Conservation (phyloP, 2,113 vertebrate species). For the Shinisaurus crocodilurus region DNA sequence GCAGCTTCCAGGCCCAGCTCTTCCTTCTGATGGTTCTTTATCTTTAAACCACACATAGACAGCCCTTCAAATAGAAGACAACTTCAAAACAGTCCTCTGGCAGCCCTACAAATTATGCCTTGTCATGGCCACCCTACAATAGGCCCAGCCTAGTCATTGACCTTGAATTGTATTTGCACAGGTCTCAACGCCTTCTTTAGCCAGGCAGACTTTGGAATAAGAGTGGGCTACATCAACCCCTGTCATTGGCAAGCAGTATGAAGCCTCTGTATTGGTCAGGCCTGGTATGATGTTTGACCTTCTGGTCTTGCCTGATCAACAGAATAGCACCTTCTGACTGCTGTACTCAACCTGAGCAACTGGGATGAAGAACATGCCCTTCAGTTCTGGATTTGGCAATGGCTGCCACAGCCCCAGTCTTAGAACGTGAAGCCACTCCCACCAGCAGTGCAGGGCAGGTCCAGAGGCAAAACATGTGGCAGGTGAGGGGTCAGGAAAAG, state of each 20-base stretch:
- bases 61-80: too few relatives aligned
- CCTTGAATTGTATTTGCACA: not conserved
- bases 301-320: not conserved
- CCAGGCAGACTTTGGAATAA: not conserved
- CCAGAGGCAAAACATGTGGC: too few relatives aligned
- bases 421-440: too few relatives aligned
- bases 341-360: not conserved
- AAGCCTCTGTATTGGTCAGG: not conserved
- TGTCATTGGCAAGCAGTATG: not conserved
- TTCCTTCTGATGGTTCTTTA: too few relatives aligned
- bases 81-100: too few relatives aligned
- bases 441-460: too few relatives aligned
- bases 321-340: not conserved
- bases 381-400: not conserved
- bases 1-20: too few relatives aligned
- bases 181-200: not conserved
- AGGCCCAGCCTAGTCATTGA: not conserved
- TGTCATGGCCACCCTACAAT: too few relatives aligned
- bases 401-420: not conserved
- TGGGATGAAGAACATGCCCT: not conserved
- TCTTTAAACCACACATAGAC: too few relatives aligned
- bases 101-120: too few relatives aligned
- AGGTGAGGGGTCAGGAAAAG: too few relatives aligned
- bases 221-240: not conserved
- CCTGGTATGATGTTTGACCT: not conserved